Base-by-base conservation (phyloP, 2,888 invertebrate species). In the Pediacus dermestoides region DNA sequence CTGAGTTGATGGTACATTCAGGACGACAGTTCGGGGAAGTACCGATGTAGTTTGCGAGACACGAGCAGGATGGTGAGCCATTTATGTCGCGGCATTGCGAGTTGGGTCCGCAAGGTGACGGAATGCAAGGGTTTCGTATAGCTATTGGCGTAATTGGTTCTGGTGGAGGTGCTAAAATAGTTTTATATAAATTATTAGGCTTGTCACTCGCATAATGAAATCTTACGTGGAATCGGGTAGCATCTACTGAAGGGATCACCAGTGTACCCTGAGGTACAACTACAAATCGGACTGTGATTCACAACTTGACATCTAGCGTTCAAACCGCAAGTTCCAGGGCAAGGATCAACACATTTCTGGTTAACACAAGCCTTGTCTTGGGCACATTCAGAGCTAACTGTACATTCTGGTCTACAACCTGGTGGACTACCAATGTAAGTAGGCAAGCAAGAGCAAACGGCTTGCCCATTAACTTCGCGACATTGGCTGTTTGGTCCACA, bases 401-500 rank as follows among this genome's bases (percentile, higher is more conserved):
- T 78, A 65, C 91, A 91, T 68, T 89, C 89, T 1, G 88, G 88
- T 44, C 82, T 78, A 61, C 89, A 89, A 57, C 82, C 82, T 3
- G 88, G 88, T 26, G 89, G 88, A 34, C 76, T 73, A n/a, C 88
- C 88, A 33, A 80, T 73, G 58, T 84, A 86, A 18, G 75, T 75
- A 33, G 80, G 77, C 38, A 81, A 68, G 54, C 90, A 91, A 1
- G 86, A 84, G 62, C 91, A 91, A 3, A 87, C 81, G 1, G 86
- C 85, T 52, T 80, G 76, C 7, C 76, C 76, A 58, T 86, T 85
- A 2, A 80, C 63, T 42, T 78, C 75, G 16, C 84, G 76, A 58
- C 89, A 90, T 64, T 84, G 80, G 59, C 87, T 85, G 60, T 87
- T 85, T 0, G 85, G 80, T 11, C 89, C 90, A 56, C 90, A 90